Conservation (phyloP, 2,888 invertebrate species). For the Anagyrus pseudococci region DNA sequence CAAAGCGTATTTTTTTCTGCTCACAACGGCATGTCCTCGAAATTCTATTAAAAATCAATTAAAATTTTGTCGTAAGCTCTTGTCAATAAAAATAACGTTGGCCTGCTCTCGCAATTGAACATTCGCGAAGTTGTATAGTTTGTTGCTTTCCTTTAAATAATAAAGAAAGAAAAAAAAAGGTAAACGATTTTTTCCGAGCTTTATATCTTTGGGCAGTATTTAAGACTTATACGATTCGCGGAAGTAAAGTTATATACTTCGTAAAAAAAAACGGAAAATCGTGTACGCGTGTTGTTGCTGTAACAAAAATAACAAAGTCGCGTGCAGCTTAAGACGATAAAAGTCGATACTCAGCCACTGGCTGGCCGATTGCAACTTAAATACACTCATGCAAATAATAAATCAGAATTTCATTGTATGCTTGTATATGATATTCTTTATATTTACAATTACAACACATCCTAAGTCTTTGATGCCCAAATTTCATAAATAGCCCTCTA, state of each 20-base stretch:
- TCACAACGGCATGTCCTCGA: background rate
- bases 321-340: slow-evolving; percentile 4
- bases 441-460: slow-evolving; percentile 36
- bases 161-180: too few relatives aligned
- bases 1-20: background rate
- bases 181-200: slow-evolving; percentile 13
- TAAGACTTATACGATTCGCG: slow-evolving; percentile 11
- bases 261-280: background rate
- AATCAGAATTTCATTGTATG: slow-evolving; percentile 41
- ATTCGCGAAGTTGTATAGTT: too few relatives aligned
- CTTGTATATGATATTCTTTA: slow-evolving; percentile 1
- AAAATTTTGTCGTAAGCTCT: background rate
- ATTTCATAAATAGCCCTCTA: slow-evolving; percentile 44
- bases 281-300: background rate
- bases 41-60: background rate
- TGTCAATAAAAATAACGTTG: slow-evolving; percentile 3
- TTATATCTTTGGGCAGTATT: slow-evolving; percentile 13
- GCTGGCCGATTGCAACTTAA: too few relatives aligned
- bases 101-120: too few relatives aligned
- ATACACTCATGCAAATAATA: slow-evolving; percentile 27
- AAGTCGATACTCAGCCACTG: too few relatives aligned
- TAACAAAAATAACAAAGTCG: slow-evolving; percentile 15
- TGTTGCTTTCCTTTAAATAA: too few relatives aligned
- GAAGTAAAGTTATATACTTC: slow-evolving; percentile 4
- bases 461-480: slow-evolving; percentile 29